These are phyloP conservation scores for Chironomus tepperi DNA, from an alignment of 1,140 invertebrate genomes.

Conservation along the genomic window DNA sequence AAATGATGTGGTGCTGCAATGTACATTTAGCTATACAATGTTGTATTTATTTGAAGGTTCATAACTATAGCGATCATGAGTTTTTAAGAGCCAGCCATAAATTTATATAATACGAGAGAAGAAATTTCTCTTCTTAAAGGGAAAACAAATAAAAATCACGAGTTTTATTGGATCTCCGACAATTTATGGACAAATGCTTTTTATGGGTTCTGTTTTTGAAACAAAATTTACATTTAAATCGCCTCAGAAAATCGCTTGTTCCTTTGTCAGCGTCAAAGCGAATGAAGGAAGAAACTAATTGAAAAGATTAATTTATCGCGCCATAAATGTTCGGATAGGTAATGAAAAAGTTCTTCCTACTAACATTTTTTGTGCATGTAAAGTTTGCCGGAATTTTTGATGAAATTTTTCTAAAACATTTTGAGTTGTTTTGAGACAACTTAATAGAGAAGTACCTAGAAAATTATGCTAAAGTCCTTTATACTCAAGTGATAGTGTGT, in stretches of 20 bases:
- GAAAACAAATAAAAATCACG: slow-evolving; percentile 8
- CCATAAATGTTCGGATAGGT: neutral
- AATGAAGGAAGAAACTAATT: slow-evolving; percentile 5
- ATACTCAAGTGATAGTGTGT: too few species aligned
- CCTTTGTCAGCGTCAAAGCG: neutral
- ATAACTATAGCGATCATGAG: neutral
- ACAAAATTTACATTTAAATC: neutral
- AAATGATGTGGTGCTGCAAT: neutral
- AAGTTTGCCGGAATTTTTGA: too few species aligned
- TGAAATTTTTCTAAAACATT: too few species aligned
- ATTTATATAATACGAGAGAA: neutral
- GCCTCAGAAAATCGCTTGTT: neutral
- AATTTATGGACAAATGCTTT: slow-evolving; percentile 11
- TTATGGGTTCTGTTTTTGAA: neutral
- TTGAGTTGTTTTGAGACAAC: too few species aligned
- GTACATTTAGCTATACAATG: neutral
- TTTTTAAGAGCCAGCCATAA: neutral
- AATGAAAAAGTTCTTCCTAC: too few species aligned
- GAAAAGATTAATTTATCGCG: neutral
- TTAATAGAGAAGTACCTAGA: too few species aligned
- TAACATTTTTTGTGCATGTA: too few species aligned
- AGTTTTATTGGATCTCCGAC: neutral
- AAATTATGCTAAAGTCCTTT: too few species aligned
- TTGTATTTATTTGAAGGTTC: neutral
- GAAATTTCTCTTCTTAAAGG: slow-evolving; percentile 9